Evolutionary conservation across 2,113 vertebrate genomes (phyloP), one percentile per base, ranked within the genome.

Genomic region (Piaya cayana): DNA sequence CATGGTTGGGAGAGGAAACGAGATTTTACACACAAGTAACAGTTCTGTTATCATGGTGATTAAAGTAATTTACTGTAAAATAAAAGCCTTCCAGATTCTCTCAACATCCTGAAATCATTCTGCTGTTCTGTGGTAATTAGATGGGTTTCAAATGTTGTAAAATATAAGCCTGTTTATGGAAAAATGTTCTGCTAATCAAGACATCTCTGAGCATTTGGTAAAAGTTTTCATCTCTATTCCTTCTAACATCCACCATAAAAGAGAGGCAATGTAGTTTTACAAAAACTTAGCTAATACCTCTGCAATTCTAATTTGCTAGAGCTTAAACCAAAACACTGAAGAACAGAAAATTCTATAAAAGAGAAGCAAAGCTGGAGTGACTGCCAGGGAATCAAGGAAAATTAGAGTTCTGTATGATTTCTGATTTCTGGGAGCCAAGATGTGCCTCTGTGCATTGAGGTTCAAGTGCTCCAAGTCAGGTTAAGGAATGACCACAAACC

Each of bases 41-140:
- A 37, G 36, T 55, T 79, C 81, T 88, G 47, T 79, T 93, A 96
- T 84, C 69, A 79, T 77, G 22, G 36, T 86, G 65, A 92, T 84
- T 96, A 86, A 88, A 94, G 65, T 16, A 37, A 91, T 91, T 95
- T 95, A 82, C 53, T 45, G 62, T 75, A 84, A 79, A 94, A 84
- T n/a, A 95, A 71, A 58, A 91, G 58, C 53, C n/a, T 95, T 87
- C 91, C 96, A 91, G 83, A 92, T 82, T 65, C 58, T 86, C 86
- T 85, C 81, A 68, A 83, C 36, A 89, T 96, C 95, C 91, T 93
- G 86, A 94, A 78, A 21, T 72, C 58, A 86, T 90, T 88, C 62
- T 86, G 58, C 83, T 84, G 25, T 42, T 95, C 78, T 83, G 78
- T 34, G 17, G 58, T 91, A 91, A 95, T 96, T 92, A 93, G 53